Evolutionary conservation across 2,113 vertebrate genomes (phyloP), one percentile per base, ranked within the genome.

Genomic region (Mystacornis crossleyi): DNA sequence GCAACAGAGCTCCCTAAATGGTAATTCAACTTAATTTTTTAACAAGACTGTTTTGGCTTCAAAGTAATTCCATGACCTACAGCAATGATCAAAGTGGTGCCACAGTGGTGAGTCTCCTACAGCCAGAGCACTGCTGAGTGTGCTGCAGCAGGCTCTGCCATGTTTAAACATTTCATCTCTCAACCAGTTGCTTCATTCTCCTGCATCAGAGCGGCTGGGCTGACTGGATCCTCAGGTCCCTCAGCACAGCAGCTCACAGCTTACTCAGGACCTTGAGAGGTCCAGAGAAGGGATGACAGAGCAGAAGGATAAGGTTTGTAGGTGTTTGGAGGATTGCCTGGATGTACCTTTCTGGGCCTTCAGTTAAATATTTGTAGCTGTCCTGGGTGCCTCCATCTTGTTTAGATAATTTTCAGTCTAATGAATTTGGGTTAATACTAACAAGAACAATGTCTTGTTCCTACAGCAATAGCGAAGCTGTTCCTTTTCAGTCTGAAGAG

Each of bases 11-110:
- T 94, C 81, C 67, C 71, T 88, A 93, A 92, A 90, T 95, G 73
- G 84, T 83, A 86, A 69, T 92, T 90, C 89, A 54, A 47, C 93
- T 96, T 93, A 94, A 92, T 66, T 94, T 91, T 95, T 96, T 96
- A 96, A 94, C 73, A 69, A 80, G 89, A 73, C 42, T 90, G 60
- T 93, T 96, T 96, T 97, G 72, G 42, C 91, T 79, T 97, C 89
- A 86, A 64, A 92, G 80, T 66, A 77, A 86, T 95, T 91, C 83
- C n/a, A 28, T 93, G 89, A 84, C 89, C 78, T 93, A 93, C 72
- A 90, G 72, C 84, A 86, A 72, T 69, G 95, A 94, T 92, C 86
- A 94, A 96, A 96, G 95, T 58, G 58, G 70, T 54, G 62, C 71
- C 0, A 13, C 70, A 7, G 83, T 73, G 40, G 80, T 94, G 89